A percentile compares a stretch with the other conserved stretches of the same genome.
Evolutionary conservation across 2,888 invertebrate genomes (phyloP).

Genomic region (Noctua fimbriata): DNA sequence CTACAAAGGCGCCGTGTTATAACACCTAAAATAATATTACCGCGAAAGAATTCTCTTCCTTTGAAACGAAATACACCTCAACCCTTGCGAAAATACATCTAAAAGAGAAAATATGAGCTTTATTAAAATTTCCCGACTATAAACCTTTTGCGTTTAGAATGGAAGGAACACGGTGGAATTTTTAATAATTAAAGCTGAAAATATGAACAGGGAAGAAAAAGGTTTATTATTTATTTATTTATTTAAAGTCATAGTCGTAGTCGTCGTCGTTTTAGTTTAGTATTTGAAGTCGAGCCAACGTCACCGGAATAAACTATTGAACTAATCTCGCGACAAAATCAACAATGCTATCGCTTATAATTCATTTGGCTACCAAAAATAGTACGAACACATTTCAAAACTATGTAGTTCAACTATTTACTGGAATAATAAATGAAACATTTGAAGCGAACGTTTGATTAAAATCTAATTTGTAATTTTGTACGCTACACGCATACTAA

Average conservation of each 20-base stretch:
- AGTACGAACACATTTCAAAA: conserved; percentile 47
- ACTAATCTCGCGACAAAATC: conserved; percentile 59
- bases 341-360: conserved; percentile 48
- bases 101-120: conserved; percentile 33
- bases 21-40: conserved; percentile 57
- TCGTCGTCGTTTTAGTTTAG: too few species aligned
- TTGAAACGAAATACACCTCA: conserved; percentile 30
- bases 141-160: conserved; percentile 26
- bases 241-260: too few species aligned
- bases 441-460: conserved; percentile 27
- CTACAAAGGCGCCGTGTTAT: conserved; percentile 50
- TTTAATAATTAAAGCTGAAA: conserved; percentile 42
- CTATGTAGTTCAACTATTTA: conserved; percentile 37
- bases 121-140: conserved; percentile 22
- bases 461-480: conserved; percentile 21
- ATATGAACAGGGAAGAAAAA: conserved; percentile 38
- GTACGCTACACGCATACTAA: conserved; percentile 12
- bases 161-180: conserved; percentile 36
- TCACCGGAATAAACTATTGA: conserved; percentile 46
- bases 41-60: conserved; percentile 19
- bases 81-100: conserved; percentile 19
- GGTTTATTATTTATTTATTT: conserved; percentile 41
- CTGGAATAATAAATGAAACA: conserved; percentile 31
- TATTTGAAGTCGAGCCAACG: conserved; percentile 37
- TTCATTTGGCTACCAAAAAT: conserved; percentile 44